Evolutionary conservation across 2,797 vertebrate genomes (phyloP).

Genomic region (Moxostoma hubbsi): DNA sequence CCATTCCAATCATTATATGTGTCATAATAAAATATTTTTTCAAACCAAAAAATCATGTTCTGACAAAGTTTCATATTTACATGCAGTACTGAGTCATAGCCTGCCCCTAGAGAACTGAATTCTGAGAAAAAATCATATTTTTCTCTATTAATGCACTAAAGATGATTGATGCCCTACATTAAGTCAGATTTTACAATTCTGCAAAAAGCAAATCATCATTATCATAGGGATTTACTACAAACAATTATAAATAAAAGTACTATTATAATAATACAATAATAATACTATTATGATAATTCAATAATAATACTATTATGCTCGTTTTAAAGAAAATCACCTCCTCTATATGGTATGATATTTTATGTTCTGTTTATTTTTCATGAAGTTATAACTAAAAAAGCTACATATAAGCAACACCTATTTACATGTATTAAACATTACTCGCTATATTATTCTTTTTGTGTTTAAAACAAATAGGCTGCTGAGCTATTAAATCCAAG

Average conservation of each 20-base stretch:
- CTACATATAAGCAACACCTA: too few relatives aligned
- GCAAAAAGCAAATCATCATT: conserved; percentile 67
- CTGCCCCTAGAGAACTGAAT: conserved; percentile 28
- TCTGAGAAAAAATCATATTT: conserved; percentile 51
- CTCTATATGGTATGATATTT: too few relatives aligned
- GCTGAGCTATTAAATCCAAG: too few relatives aligned
- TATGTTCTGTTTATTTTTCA: too few relatives aligned
- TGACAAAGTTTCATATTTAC: conserved; percentile 36
- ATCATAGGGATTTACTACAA: conserved; percentile 55
- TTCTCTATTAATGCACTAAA: conserved; percentile 61
- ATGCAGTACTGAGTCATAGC: conserved; percentile 31
- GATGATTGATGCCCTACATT: conserved; percentile 72
- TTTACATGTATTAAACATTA: too few relatives aligned
- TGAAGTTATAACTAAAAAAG: too few relatives aligned
- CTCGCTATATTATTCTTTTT: too few relatives aligned
- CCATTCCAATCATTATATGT: conserved; percentile 22
- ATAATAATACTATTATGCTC: too few relatives aligned
- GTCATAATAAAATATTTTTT: not conserved
- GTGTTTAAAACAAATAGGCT: too few relatives aligned
- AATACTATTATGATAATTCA: not conserved
- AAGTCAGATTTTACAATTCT: conserved; percentile 63
- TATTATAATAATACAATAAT: conserved; percentile 1
- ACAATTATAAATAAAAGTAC: conserved; percentile 68
- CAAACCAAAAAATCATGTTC: conserved; percentile 35
- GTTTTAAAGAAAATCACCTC: too few relatives aligned